A percentile compares a stretch with the other conserved stretches of the same genome.
phyloP scores from a whole-genome alignment of 2,888 invertebrate genomes.

The Plusia festucae region DNA sequence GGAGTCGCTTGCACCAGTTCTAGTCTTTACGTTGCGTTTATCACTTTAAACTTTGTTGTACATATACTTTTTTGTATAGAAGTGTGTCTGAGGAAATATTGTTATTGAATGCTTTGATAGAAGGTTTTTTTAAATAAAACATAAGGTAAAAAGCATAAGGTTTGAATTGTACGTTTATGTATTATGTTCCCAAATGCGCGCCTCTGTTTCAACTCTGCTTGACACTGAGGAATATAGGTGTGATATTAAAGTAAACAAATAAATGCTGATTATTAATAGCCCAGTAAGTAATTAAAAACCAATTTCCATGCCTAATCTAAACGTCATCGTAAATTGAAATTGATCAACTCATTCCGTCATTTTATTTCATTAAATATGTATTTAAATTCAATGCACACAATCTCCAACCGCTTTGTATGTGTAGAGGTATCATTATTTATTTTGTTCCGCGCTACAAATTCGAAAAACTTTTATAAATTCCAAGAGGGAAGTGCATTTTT shows the following conservation, averaged over 20 bases:
- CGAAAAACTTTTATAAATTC: too few relatives aligned
- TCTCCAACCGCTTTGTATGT: too few relatives aligned
- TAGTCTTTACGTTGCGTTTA: conserved; percentile 52
- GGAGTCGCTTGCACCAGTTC: conserved; percentile 51
- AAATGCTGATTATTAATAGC: neutral
- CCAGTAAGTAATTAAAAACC: neutral
- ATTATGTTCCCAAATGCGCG: neutral
- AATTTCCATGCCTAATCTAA: neutral
- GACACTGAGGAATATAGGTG: neutral
- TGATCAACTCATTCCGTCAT: neutral
- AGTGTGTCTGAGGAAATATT: neutral
- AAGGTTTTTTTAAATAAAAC: neutral
- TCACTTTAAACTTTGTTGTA: conserved; percentile 7
- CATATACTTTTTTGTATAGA: conserved; percentile 12
- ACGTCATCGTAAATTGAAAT: neutral
- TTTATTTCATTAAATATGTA: neutral
- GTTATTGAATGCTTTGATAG: neutral
- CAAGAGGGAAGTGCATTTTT: too few relatives aligned
- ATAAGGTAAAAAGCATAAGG: neutral
- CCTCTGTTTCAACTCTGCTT: neutral
- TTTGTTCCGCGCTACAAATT: too few relatives aligned
- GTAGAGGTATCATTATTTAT: too few relatives aligned
- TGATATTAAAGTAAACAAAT: too few relatives aligned
- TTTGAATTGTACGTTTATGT: neutral
- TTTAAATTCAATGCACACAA: neutral